These are phyloP conservation scores for Plecturocebus donacophilus DNA, from an alignment of 2,113 vertebrate genomes.

Conservation along the genomic window DNA sequence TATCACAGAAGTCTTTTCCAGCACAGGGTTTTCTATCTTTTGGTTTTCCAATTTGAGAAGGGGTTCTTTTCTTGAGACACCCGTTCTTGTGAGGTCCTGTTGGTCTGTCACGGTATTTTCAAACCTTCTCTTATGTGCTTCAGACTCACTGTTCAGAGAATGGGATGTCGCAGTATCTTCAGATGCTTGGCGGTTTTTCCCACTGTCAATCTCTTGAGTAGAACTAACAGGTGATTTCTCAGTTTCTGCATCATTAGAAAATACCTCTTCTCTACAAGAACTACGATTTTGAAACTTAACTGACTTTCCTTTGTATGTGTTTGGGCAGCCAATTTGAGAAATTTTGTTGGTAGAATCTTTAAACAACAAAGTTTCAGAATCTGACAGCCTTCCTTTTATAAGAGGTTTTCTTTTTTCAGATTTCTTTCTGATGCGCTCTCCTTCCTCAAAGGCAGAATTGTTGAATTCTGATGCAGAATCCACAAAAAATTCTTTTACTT, in stretches of 20 bases:
- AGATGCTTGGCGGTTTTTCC: conserved; percentile 62
- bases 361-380: conserved; percentile 60
- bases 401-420: conserved; percentile 61
- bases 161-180: conserved; percentile 53
- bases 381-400: conserved; percentile 51
- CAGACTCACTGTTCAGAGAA: conserved; percentile 66
- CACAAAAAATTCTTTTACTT: conserved; percentile 82
- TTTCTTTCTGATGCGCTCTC: neutral
- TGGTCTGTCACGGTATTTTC: conserved; percentile 57
- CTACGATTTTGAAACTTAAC: conserved; percentile 57
- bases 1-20: conserved; percentile 77
- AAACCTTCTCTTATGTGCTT: conserved; percentile 62
- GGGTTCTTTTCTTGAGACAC: conserved; percentile 57
- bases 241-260: conserved; percentile 60
- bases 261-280: conserved; percentile 12
- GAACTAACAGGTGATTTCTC: conserved; percentile 54
- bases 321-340: conserved; percentile 45
- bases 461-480: conserved; percentile 45
- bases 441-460: neutral
- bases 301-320: conserved; percentile 44
- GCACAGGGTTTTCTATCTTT: conserved; percentile 60
- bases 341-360: neutral
- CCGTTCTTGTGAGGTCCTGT: conserved; percentile 38
- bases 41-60: conserved; percentile 69
- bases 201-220: conserved; percentile 50